Conservation (phyloP, 2,113 vertebrate genomes). For the Lampris incognitus region DNA sequence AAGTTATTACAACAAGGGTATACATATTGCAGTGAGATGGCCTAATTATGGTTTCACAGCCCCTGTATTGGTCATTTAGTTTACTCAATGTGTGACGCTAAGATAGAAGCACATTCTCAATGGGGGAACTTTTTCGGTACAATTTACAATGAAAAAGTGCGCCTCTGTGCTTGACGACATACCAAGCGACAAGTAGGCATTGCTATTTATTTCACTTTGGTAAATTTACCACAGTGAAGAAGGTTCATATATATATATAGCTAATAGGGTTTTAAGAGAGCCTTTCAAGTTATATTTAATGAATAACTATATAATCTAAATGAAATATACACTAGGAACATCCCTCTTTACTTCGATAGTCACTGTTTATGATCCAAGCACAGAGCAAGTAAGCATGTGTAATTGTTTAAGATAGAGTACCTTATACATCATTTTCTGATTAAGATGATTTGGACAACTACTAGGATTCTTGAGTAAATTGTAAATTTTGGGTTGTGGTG, state of each 20-base stretch:
- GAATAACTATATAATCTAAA: conserved; percentile 63
- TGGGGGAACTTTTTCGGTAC: conserved; percentile 59
- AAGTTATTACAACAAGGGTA: conserved; percentile 79
- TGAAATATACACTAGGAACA: conserved; percentile 74
- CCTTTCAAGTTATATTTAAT: conserved; percentile 57
- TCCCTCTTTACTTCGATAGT: conserved; percentile 51
- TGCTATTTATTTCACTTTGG: conserved; percentile 59
- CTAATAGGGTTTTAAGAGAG: conserved; percentile 39
- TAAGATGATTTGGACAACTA: conserved; percentile 63
- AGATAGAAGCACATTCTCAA: conserved; percentile 37
- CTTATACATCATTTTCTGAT: conserved; percentile 65
- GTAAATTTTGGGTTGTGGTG: conserved; percentile 60
- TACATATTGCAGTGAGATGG: conserved; percentile 73
- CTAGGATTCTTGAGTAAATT: conserved; percentile 70
- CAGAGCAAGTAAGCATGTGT: conserved; percentile 62
- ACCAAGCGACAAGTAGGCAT: conserved; percentile 33
- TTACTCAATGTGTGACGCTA: conserved; percentile 31
- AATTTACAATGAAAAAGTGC: conserved; percentile 61
- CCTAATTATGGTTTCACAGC: conserved; percentile 63
- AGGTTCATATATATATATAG: conserved; percentile 30
- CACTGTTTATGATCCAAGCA: conserved; percentile 57
- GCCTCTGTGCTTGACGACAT: conserved; percentile 40
- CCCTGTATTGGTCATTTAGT: conserved; percentile 62
- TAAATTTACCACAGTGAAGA: conserved; percentile 60
- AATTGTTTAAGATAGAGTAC: conserved; percentile 64